Conservation (phyloP, 30 jellyfish, hydroid and myxozoan species). For the Hydractinia symbiolongicarpus region DNA sequence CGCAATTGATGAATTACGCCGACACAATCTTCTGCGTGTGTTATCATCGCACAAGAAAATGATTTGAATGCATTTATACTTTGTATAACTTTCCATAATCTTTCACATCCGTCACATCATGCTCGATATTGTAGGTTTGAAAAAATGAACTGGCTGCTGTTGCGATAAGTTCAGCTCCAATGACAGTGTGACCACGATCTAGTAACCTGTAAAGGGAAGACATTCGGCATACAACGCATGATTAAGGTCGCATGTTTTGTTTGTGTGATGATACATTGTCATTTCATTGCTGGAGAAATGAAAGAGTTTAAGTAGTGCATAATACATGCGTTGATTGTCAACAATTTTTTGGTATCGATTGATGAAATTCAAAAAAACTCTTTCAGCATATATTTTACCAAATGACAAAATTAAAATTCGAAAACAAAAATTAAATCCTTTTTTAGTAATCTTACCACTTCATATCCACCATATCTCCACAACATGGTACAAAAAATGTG, state of each 20-base stretch:
- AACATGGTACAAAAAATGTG: neutral
- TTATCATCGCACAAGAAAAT: no score
- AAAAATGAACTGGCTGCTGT: neutral
- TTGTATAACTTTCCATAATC: neutral
- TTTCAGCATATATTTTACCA: no score
- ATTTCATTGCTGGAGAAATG: no score
- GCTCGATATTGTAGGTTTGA: neutral
- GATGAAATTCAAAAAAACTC: no score
- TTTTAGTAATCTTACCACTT: neutral
- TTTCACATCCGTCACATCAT: neutral
- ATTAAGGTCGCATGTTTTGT: no score
- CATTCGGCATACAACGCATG: neutral
- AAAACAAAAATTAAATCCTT: no score
- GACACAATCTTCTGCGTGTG: no score
- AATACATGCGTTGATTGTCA: neutral
- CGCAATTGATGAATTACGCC: no score
- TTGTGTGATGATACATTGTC: no score
- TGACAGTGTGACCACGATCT: conserved; percentile 15
- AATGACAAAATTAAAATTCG: neutral
- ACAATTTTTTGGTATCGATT: neutral
- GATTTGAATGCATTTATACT: neutral
- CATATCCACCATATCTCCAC: conserved; percentile 6
- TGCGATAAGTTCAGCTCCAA: neutral
- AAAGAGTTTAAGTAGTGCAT: no score
- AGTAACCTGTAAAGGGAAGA: neutral